These are phyloP conservation scores for Leucophenga maculata DNA, from an alignment of 2,888 invertebrate species.

Conservation along the genomic window DNA sequence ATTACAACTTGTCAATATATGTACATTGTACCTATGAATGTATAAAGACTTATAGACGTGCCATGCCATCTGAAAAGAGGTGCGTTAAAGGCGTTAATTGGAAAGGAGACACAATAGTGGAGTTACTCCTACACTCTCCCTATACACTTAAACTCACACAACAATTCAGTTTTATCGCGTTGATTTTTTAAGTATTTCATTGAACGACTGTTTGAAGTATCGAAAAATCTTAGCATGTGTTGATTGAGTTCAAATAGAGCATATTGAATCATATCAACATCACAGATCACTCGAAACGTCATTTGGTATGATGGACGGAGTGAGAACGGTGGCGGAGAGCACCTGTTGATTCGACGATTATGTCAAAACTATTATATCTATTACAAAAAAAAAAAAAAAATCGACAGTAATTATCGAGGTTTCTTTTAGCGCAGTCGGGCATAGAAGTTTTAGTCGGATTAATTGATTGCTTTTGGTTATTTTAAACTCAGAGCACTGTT, in stretches of 20 bases:
- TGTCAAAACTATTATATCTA: too few species aligned
- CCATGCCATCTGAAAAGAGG: too few species aligned
- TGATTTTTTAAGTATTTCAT: not conserved
- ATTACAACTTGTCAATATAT: constrained; percentile 12
- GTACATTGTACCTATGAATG: not conserved
- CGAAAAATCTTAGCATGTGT: not conserved
- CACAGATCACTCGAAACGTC: not conserved
- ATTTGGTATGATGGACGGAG: not conserved
- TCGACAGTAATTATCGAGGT: too few species aligned
- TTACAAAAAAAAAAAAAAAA: too few species aligned
- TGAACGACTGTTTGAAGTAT: not conserved
- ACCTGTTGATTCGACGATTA: too few species aligned
- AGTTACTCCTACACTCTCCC: too few species aligned
- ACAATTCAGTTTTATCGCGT: constrained; percentile 28
- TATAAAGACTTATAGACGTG: not conserved
- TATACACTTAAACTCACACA: too few species aligned
- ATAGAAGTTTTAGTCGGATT: not conserved
- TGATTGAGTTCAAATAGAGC: constrained; percentile 18
- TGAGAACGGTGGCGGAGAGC: too few species aligned
- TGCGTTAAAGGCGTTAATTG: too few species aligned
- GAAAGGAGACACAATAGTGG: too few species aligned
- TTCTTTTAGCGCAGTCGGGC: too few species aligned
- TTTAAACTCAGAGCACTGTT: not conserved
- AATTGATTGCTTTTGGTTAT: constrained; percentile 6
- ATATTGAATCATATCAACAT: constrained; percentile 8